Conservation (phyloP, 2,888 invertebrate genomes). For the Augiades crinisus region DNA sequence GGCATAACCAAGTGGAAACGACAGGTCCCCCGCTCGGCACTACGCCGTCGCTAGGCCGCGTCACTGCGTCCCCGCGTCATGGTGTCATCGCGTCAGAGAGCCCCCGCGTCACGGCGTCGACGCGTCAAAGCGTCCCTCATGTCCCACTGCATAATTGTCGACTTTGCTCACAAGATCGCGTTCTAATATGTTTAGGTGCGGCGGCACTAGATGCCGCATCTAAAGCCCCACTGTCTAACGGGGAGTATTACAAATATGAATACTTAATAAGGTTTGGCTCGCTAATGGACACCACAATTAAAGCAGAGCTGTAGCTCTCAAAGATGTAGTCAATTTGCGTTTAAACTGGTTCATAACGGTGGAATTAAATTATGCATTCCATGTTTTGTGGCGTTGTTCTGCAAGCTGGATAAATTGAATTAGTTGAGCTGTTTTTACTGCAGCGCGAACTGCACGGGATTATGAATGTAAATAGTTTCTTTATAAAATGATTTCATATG, state of each 20-base stretch:
- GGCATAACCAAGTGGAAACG: slow-evolving; percentile 79
- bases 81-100: slow-evolving; percentile 2
- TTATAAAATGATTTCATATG: no score
- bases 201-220: slow-evolving; percentile 54
- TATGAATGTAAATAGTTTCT: no score
- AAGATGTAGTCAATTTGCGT: slow-evolving; percentile 18
- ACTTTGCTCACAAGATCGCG: neutral
- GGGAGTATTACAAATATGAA: slow-evolving; percentile 20
- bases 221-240: slow-evolving; percentile 37
- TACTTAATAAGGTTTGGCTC: slow-evolving; percentile 16
- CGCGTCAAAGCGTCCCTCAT: neutral
- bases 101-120: slow-evolving; percentile 1
- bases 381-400: slow-evolving; percentile 8
- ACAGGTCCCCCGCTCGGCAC: slow-evolving; percentile 40
- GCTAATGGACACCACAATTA: slow-evolving; percentile 24
- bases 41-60: slow-evolving; percentile 35
- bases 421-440: neutral
- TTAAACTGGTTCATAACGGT: neutral
- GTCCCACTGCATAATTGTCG: slow-evolving; percentile 5
- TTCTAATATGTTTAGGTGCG: slow-evolving; percentile 57
- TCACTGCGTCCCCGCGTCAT: slow-evolving; percentile 11
- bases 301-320: slow-evolving; percentile 1
- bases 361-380: slow-evolving; percentile 3
- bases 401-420: neutral
- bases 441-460: no score